Base-by-base conservation (phyloP, 1,140 invertebrate species). In the Paracyclopina nana region DNA sequence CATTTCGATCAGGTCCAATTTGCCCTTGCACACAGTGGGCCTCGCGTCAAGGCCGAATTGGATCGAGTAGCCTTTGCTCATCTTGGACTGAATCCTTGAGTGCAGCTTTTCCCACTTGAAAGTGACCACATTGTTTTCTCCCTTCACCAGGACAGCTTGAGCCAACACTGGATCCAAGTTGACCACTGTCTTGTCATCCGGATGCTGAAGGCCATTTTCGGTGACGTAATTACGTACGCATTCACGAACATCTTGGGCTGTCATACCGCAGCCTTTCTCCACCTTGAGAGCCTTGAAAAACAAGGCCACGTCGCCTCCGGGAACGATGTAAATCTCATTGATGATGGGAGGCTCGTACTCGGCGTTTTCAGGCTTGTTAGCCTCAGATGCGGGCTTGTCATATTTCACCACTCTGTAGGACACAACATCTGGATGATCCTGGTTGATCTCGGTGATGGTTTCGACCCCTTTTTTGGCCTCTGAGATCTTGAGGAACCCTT, bases 1-100 rank as follows among this genome's bases (percentile, higher is more conserved):
- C 63, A 91, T 77, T 55, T 76, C 75, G 52, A 90, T 79, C 12
- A 78, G 76, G 28, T 81, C 74, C 53, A 88, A 65, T 63, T 82
- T 79, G 14, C 48, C 48, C 14, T 16, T 34, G 28, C 22, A 18
- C 1, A 50, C 29, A 12, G 16, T 29, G 3, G 34, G 2, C 9
- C 20, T 20, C 30, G 69, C 65, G 26, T 73, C 71, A 50, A 69
- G 69, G 4, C 68, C 66, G 56, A 72, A 69, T 4, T 63, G 66
- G 48, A 86, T 72, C 61, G 80, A 74, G 54, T 77, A 81, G 48
- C 75, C 78, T 30, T 75, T 68, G 24, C 78, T 78, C 80, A 87
- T 83, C 58, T 76, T 74, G 14, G 66, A 70, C 42, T 73, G 70
- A 43, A 83, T 74, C 27, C 72, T 70, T 25, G 70, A 69, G 56